These are phyloP conservation scores for Lycodopsis pacificus DNA, from an alignment of 2,797 vertebrate genomes.

Conservation along the genomic window DNA sequence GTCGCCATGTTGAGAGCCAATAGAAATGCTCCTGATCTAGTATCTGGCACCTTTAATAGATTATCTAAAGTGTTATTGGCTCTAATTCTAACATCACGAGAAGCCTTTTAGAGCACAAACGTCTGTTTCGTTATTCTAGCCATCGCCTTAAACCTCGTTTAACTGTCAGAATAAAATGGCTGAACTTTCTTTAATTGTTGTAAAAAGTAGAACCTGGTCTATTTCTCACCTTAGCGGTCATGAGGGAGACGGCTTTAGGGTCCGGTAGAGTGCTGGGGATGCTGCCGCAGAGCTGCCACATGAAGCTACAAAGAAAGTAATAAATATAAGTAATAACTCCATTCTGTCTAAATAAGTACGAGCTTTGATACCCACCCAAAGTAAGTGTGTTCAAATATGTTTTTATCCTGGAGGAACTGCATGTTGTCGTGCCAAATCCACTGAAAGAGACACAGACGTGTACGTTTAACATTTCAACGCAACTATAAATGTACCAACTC, in stretches of 20 bases:
- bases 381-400: conserved; percentile 99
- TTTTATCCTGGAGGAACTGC: conserved; percentile 99
- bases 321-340: neutral
- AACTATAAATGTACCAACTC: neutral
- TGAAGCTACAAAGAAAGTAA: conserved; percentile 85
- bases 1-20: neutral
- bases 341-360: neutral
- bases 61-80: neutral
- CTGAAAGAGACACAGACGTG: conserved; percentile 77
- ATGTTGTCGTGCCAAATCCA: conserved; percentile 99
- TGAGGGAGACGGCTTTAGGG: conserved; percentile 96
- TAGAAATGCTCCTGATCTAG: no score
- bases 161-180: neutral
- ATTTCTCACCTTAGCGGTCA: conserved; percentile 95
- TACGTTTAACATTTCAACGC: no score
- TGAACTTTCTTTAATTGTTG: rapidly evolving
- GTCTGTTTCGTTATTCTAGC: neutral
- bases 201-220: neutral
- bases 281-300: conserved; percentile 99
- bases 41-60: neutral
- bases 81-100: neutral
- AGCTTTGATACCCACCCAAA: conserved; percentile 89
- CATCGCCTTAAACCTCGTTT: neutral
- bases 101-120: neutral
- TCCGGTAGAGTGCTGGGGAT: conserved; percentile 98